Base-by-base conservation (phyloP, 1,140 invertebrate species). In the Eurosta solidaginis region DNA sequence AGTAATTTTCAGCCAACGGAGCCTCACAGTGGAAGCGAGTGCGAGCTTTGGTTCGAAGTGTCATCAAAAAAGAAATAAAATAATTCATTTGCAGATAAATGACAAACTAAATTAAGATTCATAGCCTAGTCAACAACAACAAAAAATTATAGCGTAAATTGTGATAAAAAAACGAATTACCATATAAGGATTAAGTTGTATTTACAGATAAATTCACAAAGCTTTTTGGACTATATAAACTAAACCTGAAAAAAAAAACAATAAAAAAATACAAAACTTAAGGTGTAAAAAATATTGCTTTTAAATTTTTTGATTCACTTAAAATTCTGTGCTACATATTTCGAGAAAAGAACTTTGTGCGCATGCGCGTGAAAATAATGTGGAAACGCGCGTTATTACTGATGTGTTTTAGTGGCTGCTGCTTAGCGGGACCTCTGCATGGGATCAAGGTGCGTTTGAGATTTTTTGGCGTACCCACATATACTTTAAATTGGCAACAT, bases 1-100 rank as follows among this genome's bases (percentile, higher is more conserved):
- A 84, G 84, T 85, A 87, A 83, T 85, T 84, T 78, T 81, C 83
- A 86, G 81, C 85, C 85, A 87, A 84, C 85, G 85, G 85, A 84
- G 85, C 85, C 85, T 85, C 83, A 87, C 84, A 86, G 83, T 79
- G 82, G 78, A 78, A 78, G 80, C 85, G 85, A 86, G 85, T 85
- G 85, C 85, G 84, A 86, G 85, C 85, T 80, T 86, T 86, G 85
- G 85, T 82, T 78, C 79, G 76, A 79, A 76, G 29, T 54, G 27
- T 14, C 75, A 52, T 12, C 22, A 22, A 75, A 40, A 76, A 40
- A 52, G 76, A 52, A 12, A 40, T 42, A 14, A 49, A 45, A 63
- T 47, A 17, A 20, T 59, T n/a, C 47, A 36, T n/a, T n/a, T n/a
- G n/a, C n/a, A 76, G 47, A 36, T 33, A 75, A 78, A 29, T 63